phyloP scores from a whole-genome alignment of 2,797 vertebrate genomes.

The Chloroceryle amazona region DNA sequence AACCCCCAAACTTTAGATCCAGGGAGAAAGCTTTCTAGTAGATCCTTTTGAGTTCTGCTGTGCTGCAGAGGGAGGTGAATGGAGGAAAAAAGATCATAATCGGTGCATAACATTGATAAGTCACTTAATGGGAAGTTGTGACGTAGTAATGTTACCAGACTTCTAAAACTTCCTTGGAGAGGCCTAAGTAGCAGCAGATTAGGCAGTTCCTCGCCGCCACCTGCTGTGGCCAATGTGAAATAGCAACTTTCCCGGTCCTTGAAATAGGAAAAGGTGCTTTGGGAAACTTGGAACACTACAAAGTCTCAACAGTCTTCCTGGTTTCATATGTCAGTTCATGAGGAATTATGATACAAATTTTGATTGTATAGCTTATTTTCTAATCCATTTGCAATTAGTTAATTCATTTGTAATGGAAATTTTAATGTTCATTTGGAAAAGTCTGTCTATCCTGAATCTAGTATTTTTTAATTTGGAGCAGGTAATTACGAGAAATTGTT shows the following conservation, averaged over 20 bases:
- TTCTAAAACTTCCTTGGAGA: background rate
- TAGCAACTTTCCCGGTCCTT: background rate
- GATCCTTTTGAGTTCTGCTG: background rate
- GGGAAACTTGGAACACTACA: background rate
- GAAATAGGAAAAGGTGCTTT: background rate
- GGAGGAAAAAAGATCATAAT: background rate
- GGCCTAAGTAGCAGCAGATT: background rate
- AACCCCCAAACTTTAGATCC: background rate
- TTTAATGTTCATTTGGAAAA: background rate
- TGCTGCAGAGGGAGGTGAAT: background rate
- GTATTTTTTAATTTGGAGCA: background rate
- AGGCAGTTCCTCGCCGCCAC: background rate
- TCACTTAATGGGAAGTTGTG: background rate
- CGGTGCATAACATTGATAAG: background rate
- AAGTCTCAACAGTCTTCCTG: fast-evolving
- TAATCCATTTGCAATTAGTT: background rate
- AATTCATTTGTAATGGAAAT: background rate
- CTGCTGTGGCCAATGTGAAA: background rate
- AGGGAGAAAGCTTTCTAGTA: background rate
- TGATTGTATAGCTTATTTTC: background rate
- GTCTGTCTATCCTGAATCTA: background rate
- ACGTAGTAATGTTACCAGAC: background rate
- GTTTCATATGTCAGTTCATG: background rate
- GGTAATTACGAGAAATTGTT: background rate
- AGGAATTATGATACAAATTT: background rate